Conservation (phyloP, 2,888 invertebrate species). For the Platerodrilus igneus region DNA sequence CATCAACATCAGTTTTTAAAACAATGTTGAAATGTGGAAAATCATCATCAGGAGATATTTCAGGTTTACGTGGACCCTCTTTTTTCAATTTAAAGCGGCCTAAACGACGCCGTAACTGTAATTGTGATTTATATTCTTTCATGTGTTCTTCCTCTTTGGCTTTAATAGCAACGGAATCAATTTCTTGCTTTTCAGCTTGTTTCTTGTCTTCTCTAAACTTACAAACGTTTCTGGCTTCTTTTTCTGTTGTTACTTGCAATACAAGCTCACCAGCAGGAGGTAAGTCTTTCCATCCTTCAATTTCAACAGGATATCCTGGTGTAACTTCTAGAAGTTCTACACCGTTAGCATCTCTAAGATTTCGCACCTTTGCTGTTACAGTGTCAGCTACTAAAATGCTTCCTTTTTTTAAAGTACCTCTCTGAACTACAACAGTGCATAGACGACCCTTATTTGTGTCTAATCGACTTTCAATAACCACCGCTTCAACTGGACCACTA, state of each 20-base stretch:
- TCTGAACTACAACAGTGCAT: conserved; percentile 76
- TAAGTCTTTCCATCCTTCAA: conserved; percentile 87
- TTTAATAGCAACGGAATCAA: conserved; percentile 59
- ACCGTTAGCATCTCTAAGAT: conserved; percentile 75
- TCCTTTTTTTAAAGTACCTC: conserved; percentile 75
- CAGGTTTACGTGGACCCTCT: conserved; percentile 58
- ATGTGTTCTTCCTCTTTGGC: conserved; percentile 63
- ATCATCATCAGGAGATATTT: conserved; percentile 40
- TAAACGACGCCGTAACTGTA: conserved; percentile 57
- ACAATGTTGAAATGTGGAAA: conserved; percentile 42
- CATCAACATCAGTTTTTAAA: conserved; percentile 86
- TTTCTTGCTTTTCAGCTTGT: conserved; percentile 58
- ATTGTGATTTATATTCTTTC: conserved; percentile 57
- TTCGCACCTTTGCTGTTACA: conserved; percentile 78
- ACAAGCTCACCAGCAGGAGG: conserved; percentile 87
- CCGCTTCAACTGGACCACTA: conserved; percentile 80
- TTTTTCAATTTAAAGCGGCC: conserved; percentile 56
- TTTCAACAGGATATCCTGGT: conserved; percentile 79
- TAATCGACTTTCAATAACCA: conserved; percentile 80
- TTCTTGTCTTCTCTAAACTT: conserved; percentile 54
- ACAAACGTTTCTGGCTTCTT: conserved; percentile 39
- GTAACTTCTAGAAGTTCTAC: conserved; percentile 59
- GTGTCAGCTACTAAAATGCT: conserved; percentile 75
- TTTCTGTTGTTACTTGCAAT: conserved; percentile 63
- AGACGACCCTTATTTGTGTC: conserved; percentile 70